Percentiles rank a stretch among this genome's conserved stretches.
These are phyloP conservation scores for Ophioderma brevispina DNA, from an alignment of 35 echinoderm and acorn worm species.

Conservation along the genomic window DNA sequence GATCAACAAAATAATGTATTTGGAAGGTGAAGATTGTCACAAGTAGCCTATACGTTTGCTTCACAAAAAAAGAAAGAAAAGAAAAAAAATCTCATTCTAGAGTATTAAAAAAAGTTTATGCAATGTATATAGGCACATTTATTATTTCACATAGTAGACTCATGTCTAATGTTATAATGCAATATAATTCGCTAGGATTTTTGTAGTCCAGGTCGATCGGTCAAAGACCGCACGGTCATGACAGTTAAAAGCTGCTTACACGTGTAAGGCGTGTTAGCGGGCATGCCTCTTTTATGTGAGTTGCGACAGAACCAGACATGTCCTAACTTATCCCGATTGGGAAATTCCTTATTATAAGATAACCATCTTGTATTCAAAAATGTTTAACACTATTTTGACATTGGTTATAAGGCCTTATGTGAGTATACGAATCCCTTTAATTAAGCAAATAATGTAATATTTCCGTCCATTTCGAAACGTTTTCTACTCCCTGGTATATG, in stretches of 20 bases:
- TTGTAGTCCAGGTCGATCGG: neutral
- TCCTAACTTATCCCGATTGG: neutral
- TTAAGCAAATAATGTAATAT: neutral
- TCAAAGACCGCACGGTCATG: neutral
- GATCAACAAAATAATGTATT: neutral
- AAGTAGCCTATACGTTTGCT: neutral
- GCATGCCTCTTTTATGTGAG: neutral
- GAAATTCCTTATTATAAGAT: neutral
- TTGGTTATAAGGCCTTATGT: constrained; percentile 7
- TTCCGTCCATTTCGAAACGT: neutral
- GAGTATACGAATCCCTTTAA: neutral
- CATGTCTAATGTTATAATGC: neutral
- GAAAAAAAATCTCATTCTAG: neutral
- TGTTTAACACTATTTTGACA: constrained; percentile 1
- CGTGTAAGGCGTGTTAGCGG: neutral
- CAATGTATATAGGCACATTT: constrained; percentile 4
- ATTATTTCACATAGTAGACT: constrained; percentile 5
- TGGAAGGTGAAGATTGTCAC: neutral
- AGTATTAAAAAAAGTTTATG: neutral
- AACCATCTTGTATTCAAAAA: constrained; percentile 3
- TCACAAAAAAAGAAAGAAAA: neutral
- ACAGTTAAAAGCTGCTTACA: neutral
- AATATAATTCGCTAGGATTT: neutral
- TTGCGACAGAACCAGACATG: neutral
- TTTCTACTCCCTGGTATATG: neutral